These are phyloP conservation scores for Andrena minutula DNA, from an alignment of 2,888 invertebrate species.

Conservation along the genomic window DNA sequence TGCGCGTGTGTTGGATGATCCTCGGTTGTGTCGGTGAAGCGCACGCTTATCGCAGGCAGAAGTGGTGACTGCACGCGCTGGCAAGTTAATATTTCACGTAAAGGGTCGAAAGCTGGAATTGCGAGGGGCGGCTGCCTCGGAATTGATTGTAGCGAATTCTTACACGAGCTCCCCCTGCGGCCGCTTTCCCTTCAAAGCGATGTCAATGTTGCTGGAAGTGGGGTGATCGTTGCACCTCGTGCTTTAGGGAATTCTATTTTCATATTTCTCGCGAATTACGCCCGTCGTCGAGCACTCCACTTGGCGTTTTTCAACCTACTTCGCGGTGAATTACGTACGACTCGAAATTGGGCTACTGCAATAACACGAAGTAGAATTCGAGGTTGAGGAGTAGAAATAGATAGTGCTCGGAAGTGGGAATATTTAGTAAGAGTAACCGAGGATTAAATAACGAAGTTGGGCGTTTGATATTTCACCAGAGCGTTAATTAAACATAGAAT, in stretches of 20 bases:
- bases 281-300: background rate
- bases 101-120: slow-evolving; percentile 66
- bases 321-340: no score
- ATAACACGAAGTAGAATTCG: no score
- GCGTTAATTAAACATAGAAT: slow-evolving; percentile 3
- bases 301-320: no score
- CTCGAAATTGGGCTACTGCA: no score
- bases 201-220: slow-evolving; percentile 64
- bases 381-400: no score
- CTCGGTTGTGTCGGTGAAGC: slow-evolving; percentile 23
- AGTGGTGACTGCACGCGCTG: slow-evolving; percentile 34
- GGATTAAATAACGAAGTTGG: no score
- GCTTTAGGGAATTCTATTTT: slow-evolving; percentile 18
- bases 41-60: slow-evolving; percentile 42
- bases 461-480: no score
- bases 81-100: slow-evolving; percentile 69
- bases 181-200: slow-evolving; percentile 37
- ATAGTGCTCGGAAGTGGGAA: no score
- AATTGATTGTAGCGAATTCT: slow-evolving; percentile 75
- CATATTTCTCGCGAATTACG: slow-evolving; percentile 25
- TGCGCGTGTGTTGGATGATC: slow-evolving; percentile 8
- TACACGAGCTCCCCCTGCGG: slow-evolving; percentile 64
- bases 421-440: no score
- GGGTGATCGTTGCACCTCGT: slow-evolving; percentile 50
- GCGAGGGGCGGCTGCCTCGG: slow-evolving; percentile 64